Evolutionary conservation across 1,140 invertebrate genomes (phyloP), one percentile per base, ranked within the genome.

Genomic region (Manduca sexta): DNA sequence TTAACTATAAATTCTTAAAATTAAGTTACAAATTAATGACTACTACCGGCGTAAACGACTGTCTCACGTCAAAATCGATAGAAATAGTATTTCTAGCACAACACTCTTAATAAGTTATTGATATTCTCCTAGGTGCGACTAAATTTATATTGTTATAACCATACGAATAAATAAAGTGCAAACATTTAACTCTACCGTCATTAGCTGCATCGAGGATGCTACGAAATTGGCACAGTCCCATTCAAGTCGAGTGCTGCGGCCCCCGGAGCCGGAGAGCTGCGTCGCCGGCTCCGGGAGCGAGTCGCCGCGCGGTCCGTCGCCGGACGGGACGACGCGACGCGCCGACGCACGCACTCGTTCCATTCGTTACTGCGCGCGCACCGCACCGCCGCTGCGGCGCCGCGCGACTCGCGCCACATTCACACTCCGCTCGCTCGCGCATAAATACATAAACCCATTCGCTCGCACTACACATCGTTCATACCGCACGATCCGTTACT

Each of bases 101-200:
- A 84, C 81, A 84, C 79, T 84, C 81, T 84, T 83, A 84, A 70
- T 84, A 81, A 80, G 74, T 81, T 84, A 83, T 83, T 84, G 81
- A 84, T 84, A 83, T 84, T 84, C 83, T 70, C 61, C 81, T 84
- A 84, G 76, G 81, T 84, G 81, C 81, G 77, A 78, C 81, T 84
- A 84, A 84, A 66, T 72, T 82, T 84, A 81, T 75, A 76, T 68
- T 31, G 26, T 43, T 43, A 65, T 84, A 80, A 83, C 71, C 74
- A 80, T 79, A 80, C 71, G 77, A 83, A 81, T 84, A 84, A 84
- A 83, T 83, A 83, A 84, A 81, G 81, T 84, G 81, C 81, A 83
- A 81, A 84, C 74, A 83, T 74, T 81, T 83, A 84, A 66, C 40
- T 60, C 78, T 82, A 82, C 71, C 65, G 60, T 76, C 71, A 60